These are phyloP conservation scores for Podotricha telesiphe DNA, from an alignment of 2,888 invertebrate genomes.

Conservation along the genomic window DNA sequence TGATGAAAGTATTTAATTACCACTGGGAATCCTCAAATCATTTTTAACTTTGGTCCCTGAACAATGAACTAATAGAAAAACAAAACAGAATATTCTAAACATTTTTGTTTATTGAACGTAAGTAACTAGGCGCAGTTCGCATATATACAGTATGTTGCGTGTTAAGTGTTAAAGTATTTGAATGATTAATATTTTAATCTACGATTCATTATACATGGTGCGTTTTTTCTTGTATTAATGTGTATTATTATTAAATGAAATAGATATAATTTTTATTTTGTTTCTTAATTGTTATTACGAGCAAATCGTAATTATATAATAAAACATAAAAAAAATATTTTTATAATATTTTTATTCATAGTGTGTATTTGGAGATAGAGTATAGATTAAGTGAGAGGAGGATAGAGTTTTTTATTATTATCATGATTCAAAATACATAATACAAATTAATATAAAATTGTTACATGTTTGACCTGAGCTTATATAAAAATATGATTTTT, in stretches of 20 bases:
- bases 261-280: too few relatives aligned
- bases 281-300: too few relatives aligned
- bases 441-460: too few relatives aligned
- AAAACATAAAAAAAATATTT: too few relatives aligned
- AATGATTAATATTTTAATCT: conserved; percentile 1
- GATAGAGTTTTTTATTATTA: too few relatives aligned
- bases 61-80: conserved; percentile 27
- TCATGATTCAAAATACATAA: too few relatives aligned
- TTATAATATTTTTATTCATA: too few relatives aligned
- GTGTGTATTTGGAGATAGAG: too few relatives aligned
- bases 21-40: conserved; percentile 33
- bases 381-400: too few relatives aligned
- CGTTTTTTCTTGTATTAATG: not conserved
- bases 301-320: too few relatives aligned
- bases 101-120: conserved; percentile 28
- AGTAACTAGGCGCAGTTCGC: not conserved
- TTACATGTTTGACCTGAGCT: too few relatives aligned
- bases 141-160: conserved; percentile 32
- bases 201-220: conserved; percentile 26
- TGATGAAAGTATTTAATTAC: conserved; percentile 18
- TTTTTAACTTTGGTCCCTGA: conserved; percentile 13
- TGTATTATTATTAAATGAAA: not conserved
- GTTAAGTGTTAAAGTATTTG: conserved; percentile 5
- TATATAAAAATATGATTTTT: too few relatives aligned
- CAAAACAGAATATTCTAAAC: conserved; percentile 28